Base-by-base conservation (phyloP, 2,888 invertebrate genomes). In the Spilosoma lubricipeda region DNA sequence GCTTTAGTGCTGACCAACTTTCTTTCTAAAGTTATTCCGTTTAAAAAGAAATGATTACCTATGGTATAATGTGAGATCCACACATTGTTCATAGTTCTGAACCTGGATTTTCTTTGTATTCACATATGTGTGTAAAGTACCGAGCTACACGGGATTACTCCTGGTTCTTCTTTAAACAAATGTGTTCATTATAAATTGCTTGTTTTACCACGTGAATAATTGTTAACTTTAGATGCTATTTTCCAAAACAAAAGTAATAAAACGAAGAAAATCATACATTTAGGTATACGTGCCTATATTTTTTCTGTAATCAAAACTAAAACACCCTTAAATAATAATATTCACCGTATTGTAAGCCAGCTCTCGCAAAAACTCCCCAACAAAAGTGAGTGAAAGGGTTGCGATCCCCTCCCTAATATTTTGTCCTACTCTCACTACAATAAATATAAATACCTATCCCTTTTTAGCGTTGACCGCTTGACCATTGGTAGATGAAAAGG, bases 401-500 rank as follows among this genome's bases (percentile, higher is more conserved):
- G 65, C 65, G 39, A 63, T 79, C 83, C 83, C 86, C 79, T 81
- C 74, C n/a, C 73, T 68, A 33, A 68, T 36, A 11, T 70, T 77
- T 73, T 67, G 78, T 86, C 74, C 86, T 82, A 65, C 64, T 79
- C 59, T 82, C 81, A 78, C 77, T 52, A 70, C 45, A 42, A 33
- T 67, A 64, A 73, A 70, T 74, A 70, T 70, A 9, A 67, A 82
- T 85, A 78, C 77, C 70, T 67, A 56, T 92, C 90, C 85, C 89
- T 80, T 81, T 92, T 86, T 75, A 65, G 36, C 69, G 74, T 78
- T 93, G 93, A 93, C 94, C 94, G 92, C 90, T 93, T 94, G 94
- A 94, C 94, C 94, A 94, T 93, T 94, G 94, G 94, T 81, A 88
- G 90, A 78, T 80, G 63, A 77, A 82, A 85, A 82, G 77, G 79